Percentiles rank a stretch among this genome's conserved stretches.
These are phyloP conservation scores for Paradisaea rubra DNA, from an alignment of 2,113 vertebrate species.

Conservation along the genomic window DNA sequence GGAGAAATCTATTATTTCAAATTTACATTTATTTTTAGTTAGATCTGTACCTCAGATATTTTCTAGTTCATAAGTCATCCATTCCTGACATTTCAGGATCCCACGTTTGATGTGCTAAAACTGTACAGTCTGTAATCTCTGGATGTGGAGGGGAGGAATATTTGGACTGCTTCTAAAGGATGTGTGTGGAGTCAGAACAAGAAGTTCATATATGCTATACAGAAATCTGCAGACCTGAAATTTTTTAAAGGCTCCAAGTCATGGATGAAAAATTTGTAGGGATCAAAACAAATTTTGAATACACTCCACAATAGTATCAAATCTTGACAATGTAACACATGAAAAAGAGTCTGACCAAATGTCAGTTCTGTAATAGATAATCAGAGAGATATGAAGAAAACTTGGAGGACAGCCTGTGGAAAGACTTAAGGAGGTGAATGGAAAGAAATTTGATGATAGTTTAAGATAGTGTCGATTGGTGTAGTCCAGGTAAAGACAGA, in stretches of 20 bases:
- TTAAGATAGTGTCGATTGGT: neutral
- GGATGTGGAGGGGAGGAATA: neutral
- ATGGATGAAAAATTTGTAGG: neutral
- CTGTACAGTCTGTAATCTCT: neutral
- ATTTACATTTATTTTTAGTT: neutral
- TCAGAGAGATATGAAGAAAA: neutral
- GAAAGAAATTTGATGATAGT: conserved; percentile 3
- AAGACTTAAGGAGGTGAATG: neutral
- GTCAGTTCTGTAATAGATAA: neutral
- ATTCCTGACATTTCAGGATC: neutral
- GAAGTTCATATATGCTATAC: neutral
- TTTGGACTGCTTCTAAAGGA: neutral
- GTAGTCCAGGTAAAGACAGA: neutral
- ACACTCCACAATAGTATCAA: neutral
- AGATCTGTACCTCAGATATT: neutral
- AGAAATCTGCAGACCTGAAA: neutral
- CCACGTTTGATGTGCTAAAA: neutral
- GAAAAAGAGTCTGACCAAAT: neutral
- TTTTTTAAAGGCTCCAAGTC: neutral
- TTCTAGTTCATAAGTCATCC: neutral
- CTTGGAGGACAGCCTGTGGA: neutral
- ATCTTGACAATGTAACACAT: neutral
- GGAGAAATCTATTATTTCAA: neutral
- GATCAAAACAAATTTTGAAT: neutral
- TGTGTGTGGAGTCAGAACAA: neutral